A percentile compares a stretch with the other conserved stretches of the same genome.
phyloP scores from a whole-genome alignment of 1,140 invertebrate species.

The Macrotrachela quadricornifera region DNA sequence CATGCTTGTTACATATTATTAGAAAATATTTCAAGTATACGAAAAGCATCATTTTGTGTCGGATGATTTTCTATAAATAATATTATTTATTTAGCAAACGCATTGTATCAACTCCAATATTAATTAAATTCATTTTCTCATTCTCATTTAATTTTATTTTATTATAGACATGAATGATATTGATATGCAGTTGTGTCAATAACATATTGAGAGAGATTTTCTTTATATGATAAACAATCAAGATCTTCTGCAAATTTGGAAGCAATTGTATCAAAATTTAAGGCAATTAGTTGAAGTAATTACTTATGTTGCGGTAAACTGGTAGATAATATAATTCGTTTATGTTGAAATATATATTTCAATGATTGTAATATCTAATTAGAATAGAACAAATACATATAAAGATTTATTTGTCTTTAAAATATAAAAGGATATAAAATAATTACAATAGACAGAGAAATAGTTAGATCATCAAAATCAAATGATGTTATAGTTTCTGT shows the following conservation, averaged over 20 bases:
- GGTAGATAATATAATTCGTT: conserved; percentile 4
- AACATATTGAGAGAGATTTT: conserved; percentile 1
- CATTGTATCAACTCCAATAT: conserved; percentile 4
- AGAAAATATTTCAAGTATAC: neutral
- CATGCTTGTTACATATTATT: neutral
- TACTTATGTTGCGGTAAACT: neutral
- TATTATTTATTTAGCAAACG: neutral
- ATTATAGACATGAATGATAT: too few relatives aligned
- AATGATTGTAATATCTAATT: neutral
- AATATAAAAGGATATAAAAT: too few relatives aligned
- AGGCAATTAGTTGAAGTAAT: neutral
- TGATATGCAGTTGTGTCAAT: neutral
- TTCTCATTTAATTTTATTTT: too few relatives aligned
- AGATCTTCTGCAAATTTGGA: conserved; percentile 7
- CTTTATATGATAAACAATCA: neutral
- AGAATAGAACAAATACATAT: too few relatives aligned
- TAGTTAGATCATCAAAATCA: too few relatives aligned
- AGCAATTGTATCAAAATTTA: neutral
- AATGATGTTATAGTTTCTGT: too few relatives aligned
- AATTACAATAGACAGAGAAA: too few relatives aligned
- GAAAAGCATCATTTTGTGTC: conserved; percentile 1
- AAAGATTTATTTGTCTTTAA: too few relatives aligned
- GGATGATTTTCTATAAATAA: conserved; percentile 1
- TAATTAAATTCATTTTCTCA: neutral
- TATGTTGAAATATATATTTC: conserved; percentile 1